phyloP scores from a whole-genome alignment of 2,113 vertebrate genomes.

The Echinops telfairi region DNA sequence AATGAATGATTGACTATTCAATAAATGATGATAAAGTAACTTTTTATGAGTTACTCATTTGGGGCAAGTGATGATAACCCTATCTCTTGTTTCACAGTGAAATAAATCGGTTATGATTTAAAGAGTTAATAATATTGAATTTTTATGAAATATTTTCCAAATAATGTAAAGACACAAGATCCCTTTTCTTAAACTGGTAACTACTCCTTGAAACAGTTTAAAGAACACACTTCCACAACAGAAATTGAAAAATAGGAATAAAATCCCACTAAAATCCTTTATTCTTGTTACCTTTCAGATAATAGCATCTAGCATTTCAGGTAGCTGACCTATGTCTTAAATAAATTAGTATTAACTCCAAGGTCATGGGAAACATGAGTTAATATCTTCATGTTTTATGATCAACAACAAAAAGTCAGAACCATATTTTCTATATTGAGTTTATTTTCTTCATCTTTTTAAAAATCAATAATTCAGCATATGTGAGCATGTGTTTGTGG shows the following conservation, averaged over 20 bases:
- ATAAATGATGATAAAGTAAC: not conserved
- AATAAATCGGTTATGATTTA: not conserved
- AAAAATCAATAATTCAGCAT: not conserved
- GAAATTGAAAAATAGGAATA: conserved; percentile 9
- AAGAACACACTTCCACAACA: conserved; percentile 33
- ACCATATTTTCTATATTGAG: not conserved
- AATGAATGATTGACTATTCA: not conserved
- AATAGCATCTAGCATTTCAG: conserved; percentile 8
- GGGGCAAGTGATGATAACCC: not conserved
- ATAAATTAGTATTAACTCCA: not conserved
- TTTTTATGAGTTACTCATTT: not conserved
- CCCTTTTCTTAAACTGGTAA: conserved; percentile 34
- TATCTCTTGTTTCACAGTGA: not conserved
- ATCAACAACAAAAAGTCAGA: not conserved
- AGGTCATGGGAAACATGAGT: not conserved
- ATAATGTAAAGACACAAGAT: conserved; percentile 30
- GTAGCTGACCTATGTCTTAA: not conserved
- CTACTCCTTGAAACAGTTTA: not conserved
- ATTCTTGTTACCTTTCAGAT: not conserved
- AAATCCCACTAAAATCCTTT: not conserved
- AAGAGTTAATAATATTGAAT: not conserved
- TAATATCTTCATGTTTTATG: not conserved
- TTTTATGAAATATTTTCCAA: not conserved
- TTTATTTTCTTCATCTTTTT: not conserved
- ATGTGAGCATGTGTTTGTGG: not conserved